These are phyloP conservation scores for Edolisoma coerulescens DNA, from an alignment of 2,113 vertebrate genomes.

Conservation along the genomic window DNA sequence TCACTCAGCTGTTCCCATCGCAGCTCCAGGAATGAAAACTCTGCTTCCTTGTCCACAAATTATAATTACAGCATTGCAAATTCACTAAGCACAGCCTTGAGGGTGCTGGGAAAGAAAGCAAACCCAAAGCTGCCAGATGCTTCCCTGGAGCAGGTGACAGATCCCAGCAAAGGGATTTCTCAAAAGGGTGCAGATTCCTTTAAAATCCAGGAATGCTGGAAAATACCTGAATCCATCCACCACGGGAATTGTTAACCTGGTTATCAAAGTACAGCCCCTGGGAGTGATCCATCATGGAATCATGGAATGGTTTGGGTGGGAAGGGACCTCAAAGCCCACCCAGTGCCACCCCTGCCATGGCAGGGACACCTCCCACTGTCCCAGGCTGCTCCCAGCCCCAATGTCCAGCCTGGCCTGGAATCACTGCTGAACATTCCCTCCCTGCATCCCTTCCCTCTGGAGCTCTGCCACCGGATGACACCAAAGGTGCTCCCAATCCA, in stretches of 20 bases:
- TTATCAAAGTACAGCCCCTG: neutral
- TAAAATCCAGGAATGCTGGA: fast-evolving
- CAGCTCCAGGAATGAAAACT: neutral
- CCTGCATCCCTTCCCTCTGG: neutral
- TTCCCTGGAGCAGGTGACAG: neutral
- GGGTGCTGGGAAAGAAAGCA: neutral
- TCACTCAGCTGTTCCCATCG: neutral
- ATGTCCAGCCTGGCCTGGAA: neutral
- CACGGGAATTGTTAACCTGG: neutral
- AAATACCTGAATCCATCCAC: neutral
- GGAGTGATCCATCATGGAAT: neutral
- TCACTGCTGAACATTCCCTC: fast-evolving
- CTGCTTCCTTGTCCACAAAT: no score
- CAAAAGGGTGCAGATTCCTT: neutral
- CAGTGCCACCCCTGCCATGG: neutral
- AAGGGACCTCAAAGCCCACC: neutral
- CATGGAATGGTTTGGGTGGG: neutral
- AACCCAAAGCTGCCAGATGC: neutral
- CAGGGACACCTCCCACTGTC: neutral
- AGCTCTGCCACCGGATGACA: fast-evolving
- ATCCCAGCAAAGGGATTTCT: neutral
- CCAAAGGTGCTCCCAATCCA: neutral
- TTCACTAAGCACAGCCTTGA: neutral
- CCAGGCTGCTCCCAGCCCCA: neutral
- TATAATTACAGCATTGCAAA: fast-evolving